A percentile compares a stretch with the other conserved stretches of the same genome.
Evolutionary conservation across 92 coral and sea anemone species (phyloP).

Genomic region (Scolanthus callimorphus): DNA sequence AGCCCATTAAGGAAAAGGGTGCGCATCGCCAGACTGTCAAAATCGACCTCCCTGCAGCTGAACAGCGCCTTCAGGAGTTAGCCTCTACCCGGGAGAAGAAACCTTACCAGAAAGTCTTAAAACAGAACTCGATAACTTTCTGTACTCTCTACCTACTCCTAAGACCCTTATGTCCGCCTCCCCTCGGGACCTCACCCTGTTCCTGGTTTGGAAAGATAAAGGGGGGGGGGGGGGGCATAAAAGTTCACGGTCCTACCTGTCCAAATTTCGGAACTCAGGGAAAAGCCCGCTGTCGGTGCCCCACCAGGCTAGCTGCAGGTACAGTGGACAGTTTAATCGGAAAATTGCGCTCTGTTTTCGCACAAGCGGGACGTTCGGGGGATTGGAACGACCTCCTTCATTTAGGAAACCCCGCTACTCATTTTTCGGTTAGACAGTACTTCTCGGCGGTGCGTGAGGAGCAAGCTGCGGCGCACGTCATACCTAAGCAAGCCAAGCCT

Average conservation of each 20-base stretch:
- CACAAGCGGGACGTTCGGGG: constrained; percentile 18
- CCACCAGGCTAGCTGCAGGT: constrained; percentile 50
- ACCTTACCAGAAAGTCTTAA: constrained; percentile 44
- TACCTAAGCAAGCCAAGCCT: constrained; percentile 47
- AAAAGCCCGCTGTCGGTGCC: constrained; percentile 28
- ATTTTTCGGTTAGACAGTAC: constrained; percentile 13
- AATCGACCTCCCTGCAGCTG: constrained; percentile 5
- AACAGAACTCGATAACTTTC: constrained; percentile 28
- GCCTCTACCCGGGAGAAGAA: constrained; percentile 1
- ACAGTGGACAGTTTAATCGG: constrained; percentile 45
- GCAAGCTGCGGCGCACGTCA: constrained; percentile 41
- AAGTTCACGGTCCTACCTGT: constrained; percentile 23
- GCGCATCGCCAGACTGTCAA: constrained; percentile 2
- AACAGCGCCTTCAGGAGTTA: background rate
- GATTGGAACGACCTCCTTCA: constrained; percentile 30
- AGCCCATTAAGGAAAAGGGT: constrained; percentile 5
- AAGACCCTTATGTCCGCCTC: constrained; percentile 33
- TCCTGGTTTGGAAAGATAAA: constrained; percentile 47
- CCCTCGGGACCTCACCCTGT: constrained; percentile 36
- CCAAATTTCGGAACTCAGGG: constrained; percentile 11
- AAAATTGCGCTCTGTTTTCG: constrained; percentile 32
- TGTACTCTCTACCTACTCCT: constrained; percentile 38
- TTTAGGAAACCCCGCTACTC: constrained; percentile 42
- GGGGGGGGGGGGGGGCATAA: constrained; percentile 33
- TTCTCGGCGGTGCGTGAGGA: constrained; percentile 20